These are phyloP conservation scores for Apolygus lucorum DNA, from an alignment of 1,140 invertebrate genomes.

Conservation along the genomic window DNA sequence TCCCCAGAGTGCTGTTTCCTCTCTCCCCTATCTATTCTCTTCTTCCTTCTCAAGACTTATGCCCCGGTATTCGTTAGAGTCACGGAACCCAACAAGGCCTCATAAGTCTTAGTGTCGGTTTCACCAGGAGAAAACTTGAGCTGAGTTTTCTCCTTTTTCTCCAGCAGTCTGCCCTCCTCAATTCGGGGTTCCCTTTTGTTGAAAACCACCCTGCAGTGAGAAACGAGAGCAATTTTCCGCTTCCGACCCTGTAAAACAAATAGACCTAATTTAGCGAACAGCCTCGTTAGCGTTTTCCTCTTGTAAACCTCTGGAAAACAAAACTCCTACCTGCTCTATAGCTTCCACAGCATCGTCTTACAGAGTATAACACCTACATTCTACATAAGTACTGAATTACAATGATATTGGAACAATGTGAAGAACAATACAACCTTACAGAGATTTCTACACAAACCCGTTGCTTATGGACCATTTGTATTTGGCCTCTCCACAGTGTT, in stretches of 20 bases:
- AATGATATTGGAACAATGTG: too few species aligned
- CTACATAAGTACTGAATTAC: too few species aligned
- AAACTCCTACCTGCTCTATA: too few species aligned
- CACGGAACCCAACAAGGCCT: not conserved
- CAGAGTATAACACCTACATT: too few species aligned
- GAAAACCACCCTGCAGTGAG: not conserved
- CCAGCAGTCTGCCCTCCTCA: not conserved
- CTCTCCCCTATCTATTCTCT: slow-evolving; percentile 24
- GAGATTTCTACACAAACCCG: too few species aligned
- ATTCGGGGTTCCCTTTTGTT: not conserved
- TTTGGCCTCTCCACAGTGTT: too few species aligned
- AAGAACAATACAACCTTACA: too few species aligned
- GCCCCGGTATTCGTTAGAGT: slow-evolving; percentile 27
- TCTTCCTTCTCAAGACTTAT: slow-evolving; percentile 31
- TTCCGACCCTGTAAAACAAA: not conserved
- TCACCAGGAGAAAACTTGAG: not conserved
- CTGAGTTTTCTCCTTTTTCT: not conserved
- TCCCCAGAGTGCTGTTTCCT: slow-evolving; percentile 27
- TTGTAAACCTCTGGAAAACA: too few species aligned
- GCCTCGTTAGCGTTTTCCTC: not conserved
- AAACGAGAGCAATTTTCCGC: slow-evolving; percentile 9
- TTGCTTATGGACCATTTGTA: too few species aligned
- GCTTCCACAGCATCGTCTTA: too few species aligned
- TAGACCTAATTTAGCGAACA: not conserved
- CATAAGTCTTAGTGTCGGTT: not conserved